These are phyloP conservation scores for Elanoides forficatus DNA, from an alignment of 2,113 vertebrate genomes.

Conservation along the genomic window DNA sequence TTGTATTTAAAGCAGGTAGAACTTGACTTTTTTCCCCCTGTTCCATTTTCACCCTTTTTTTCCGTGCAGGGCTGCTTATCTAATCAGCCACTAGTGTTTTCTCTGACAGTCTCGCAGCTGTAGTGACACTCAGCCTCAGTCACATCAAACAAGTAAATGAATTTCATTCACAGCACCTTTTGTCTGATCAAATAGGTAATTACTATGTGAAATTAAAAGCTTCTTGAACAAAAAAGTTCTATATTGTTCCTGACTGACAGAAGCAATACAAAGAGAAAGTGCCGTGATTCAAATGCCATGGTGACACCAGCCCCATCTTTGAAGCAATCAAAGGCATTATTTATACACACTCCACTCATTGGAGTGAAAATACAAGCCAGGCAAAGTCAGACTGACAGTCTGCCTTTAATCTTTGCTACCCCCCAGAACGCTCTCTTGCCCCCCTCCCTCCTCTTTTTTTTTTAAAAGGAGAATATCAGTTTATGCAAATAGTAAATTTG, in stretches of 20 bases:
- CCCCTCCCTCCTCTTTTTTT: neutral
- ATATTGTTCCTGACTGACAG: slow-evolving; percentile 65
- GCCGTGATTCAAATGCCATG: neutral
- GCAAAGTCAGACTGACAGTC: slow-evolving; percentile 59
- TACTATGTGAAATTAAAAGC: slow-evolving; percentile 69
- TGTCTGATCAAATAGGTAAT: slow-evolving; percentile 76
- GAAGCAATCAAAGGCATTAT: slow-evolving; percentile 66
- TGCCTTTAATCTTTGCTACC: slow-evolving; percentile 55
- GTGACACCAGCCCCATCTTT: slow-evolving; percentile 47
- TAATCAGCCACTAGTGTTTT: slow-evolving; percentile 58
- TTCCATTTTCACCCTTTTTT: neutral
- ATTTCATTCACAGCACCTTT: slow-evolving; percentile 67
- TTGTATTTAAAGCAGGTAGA: neutral
- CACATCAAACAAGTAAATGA: slow-evolving; percentile 66
- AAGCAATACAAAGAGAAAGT: slow-evolving; percentile 56
- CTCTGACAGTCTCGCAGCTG: slow-evolving; percentile 60
- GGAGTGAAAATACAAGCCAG: slow-evolving; percentile 38
- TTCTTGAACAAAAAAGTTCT: slow-evolving; percentile 64
- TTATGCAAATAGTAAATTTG: slow-evolving; percentile 19
- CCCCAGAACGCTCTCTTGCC: neutral
- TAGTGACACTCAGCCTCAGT: slow-evolving; percentile 50
- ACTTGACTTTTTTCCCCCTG: neutral
- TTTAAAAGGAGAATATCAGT: neutral
- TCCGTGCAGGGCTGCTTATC: neutral
- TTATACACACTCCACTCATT: slow-evolving; percentile 28